Evolutionary conservation across 2,888 invertebrate species (phyloP).

Genomic region (Smittia sp.): DNA sequence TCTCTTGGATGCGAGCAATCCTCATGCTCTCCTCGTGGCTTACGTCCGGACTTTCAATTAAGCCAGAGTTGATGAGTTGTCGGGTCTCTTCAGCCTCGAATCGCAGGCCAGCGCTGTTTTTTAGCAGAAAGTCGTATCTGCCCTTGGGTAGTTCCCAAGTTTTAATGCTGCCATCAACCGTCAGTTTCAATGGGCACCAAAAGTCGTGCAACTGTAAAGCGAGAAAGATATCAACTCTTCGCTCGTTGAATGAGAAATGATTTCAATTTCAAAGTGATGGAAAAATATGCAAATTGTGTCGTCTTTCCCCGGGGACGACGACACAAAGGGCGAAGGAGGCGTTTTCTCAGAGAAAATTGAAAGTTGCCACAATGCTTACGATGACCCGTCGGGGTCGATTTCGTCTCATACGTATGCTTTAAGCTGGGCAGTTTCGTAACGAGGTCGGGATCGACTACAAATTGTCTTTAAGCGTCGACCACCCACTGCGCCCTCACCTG

Average conservation of each 20-base stretch:
- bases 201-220: neutral
- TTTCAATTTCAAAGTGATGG: constrained; percentile 4
- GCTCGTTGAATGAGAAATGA: neutral
- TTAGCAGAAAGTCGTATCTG: constrained; percentile 59
- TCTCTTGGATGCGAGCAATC: constrained; percentile 64
- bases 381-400: no score
- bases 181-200: constrained; percentile 22
- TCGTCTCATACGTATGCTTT: no score
- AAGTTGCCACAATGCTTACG: constrained; percentile 4
- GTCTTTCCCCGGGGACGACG: neutral
- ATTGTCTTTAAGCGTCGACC: no score
- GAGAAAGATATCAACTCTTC: neutral
- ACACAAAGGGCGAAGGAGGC: neutral
- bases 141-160: constrained; percentile 62
- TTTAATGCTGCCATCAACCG: constrained; percentile 48
- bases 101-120: constrained; percentile 65
- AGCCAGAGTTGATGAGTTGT: constrained; percentile 60
- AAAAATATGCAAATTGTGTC: constrained; percentile 16
- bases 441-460: no score
- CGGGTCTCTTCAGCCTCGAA: constrained; percentile 71
- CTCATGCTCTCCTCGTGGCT: constrained; percentile 62
- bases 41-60: constrained; percentile 64
- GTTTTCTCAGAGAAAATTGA: neutral
- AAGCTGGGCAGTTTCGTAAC: no score
- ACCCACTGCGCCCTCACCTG: neutral